Conservation (phyloP, 2,888 invertebrate species). For the Lasioglossum morio region DNA sequence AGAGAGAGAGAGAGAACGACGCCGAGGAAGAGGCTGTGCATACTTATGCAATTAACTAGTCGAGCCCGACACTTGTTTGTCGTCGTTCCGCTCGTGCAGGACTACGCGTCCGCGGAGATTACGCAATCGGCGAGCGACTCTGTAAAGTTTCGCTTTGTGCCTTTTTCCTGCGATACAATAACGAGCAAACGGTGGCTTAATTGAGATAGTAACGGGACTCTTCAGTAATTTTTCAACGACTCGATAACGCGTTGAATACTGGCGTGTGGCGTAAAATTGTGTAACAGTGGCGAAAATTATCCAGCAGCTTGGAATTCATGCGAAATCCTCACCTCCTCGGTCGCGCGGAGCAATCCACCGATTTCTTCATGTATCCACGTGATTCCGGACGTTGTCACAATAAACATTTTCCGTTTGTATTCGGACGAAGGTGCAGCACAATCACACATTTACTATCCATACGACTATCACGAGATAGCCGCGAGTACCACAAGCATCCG, state of each 20-base stretch:
- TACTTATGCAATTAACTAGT: conserved; percentile 33
- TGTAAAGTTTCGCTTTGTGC: neutral
- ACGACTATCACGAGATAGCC: conserved; percentile 36
- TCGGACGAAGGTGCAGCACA: conserved; percentile 46
- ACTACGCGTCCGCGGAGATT: conserved; percentile 12
- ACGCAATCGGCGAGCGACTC: conserved; percentile 20
- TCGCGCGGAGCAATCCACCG: neutral
- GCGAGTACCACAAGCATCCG: conserved; percentile 23
- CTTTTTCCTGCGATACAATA: neutral
- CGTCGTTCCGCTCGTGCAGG: conserved; percentile 6
- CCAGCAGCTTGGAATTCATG: neutral
- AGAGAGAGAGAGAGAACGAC: neutral
- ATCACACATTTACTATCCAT: conserved; percentile 50
- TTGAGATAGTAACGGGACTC: neutral
- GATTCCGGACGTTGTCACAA: conserved; percentile 54
- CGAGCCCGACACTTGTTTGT: conserved; percentile 18
- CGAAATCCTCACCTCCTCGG: conserved; percentile 44
- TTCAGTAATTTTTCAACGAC: neutral
- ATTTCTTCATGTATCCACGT: conserved; percentile 65
- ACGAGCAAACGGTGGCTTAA: neutral
- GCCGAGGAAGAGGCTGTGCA: conserved; percentile 15
- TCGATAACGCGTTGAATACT: neutral
- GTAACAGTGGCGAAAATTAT: neutral
- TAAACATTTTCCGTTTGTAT: conserved; percentile 55
- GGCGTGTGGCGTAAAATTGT: neutral